Evolutionary conservation across 2,888 invertebrate species (phyloP), one percentile per base, ranked within the genome.

Genomic region (Formica aserva): DNA sequence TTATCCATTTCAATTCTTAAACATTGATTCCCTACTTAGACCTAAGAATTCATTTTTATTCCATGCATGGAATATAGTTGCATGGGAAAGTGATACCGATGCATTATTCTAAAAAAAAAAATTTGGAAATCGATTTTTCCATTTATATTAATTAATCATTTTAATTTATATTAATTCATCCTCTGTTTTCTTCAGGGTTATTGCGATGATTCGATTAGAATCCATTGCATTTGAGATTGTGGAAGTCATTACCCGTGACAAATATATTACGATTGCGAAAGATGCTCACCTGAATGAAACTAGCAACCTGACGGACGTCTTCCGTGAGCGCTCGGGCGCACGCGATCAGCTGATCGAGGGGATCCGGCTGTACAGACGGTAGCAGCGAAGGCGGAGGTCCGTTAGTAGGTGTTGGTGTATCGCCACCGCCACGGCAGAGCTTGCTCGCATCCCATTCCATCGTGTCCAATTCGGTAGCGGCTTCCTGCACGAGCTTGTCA

Each of bases 231-330:
- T 62, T 41, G n/a, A 75, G 13, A 15, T 74, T 38, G 22, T 29
- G 11, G 38, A 22, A 22, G 22, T 41, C 15, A 15, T 66, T 65
- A 63, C 26, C 63, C 80, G 77, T 52, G 63, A 65, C 13, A 52
- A 52, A 57, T 63, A 45, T 9, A 35, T 57, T 18, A 81, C 84
- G 13, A 26, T 13, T 67, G n/a, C 52, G 18, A 26, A 55, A 60
- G 81, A 87, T 85, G 83, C 78, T 88, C 88, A 94, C 94, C 92
- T 96, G 98, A 92, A 99, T 98, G 93, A 98, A 98, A 18, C 98
- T 98, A 26, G 98, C 97, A 22, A 98, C 97, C 94, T 98, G 97
- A 88, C 98, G 96, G 57, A 98, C 98, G 95, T 99, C 98, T 94
- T 98, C 98, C 0, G 97, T 98, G 41, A 99, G 96, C 11, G 98